Percentiles rank a stretch among this genome's conserved stretches.
Evolutionary conservation across 2,797 vertebrate genomes (phyloP).

Genomic region (Xenopus petersii): DNA sequence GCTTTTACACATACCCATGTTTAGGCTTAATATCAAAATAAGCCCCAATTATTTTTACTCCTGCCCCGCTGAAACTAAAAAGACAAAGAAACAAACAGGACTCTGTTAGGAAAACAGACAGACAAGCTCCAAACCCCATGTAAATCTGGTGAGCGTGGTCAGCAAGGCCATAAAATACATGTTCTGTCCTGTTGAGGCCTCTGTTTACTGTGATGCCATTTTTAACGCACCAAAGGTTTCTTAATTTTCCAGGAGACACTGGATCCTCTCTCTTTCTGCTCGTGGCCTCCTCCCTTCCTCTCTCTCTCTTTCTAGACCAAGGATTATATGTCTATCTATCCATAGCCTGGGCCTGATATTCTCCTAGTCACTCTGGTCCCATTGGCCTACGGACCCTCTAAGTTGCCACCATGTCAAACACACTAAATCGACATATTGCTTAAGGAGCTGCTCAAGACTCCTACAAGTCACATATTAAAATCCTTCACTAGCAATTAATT

Average conservation of each 20-base stretch:
- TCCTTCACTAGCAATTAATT: not conserved
- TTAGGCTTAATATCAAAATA: too few species aligned
- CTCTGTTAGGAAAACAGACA: constrained; percentile 6
- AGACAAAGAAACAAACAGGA: constrained; percentile 21
- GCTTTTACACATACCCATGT: too few species aligned
- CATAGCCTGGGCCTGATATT: too few species aligned
- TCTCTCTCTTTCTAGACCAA: constrained; percentile 14
- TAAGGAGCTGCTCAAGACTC: not conserved
- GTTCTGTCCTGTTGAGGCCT: constrained; percentile 62
- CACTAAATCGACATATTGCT: not conserved
- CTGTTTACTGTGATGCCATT: constrained; percentile 81
- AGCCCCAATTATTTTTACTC: too few species aligned
- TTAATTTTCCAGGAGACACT: constrained; percentile 70
- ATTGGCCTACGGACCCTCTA: too few species aligned
- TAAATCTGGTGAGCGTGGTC: constrained; percentile 22
- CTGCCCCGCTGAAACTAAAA: not conserved
- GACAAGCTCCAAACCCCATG: not conserved
- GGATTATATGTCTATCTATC: too few species aligned
- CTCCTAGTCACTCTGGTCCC: not conserved
- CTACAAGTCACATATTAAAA: not conserved
- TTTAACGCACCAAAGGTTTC: constrained; percentile 75
- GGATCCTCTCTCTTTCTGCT: constrained; percentile 66
- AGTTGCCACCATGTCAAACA: not conserved
- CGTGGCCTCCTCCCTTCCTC: not conserved
- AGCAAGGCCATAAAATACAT: constrained; percentile 27